Base-by-base conservation (phyloP, 2,113 vertebrate species). In the Catharus minimus region DNA sequence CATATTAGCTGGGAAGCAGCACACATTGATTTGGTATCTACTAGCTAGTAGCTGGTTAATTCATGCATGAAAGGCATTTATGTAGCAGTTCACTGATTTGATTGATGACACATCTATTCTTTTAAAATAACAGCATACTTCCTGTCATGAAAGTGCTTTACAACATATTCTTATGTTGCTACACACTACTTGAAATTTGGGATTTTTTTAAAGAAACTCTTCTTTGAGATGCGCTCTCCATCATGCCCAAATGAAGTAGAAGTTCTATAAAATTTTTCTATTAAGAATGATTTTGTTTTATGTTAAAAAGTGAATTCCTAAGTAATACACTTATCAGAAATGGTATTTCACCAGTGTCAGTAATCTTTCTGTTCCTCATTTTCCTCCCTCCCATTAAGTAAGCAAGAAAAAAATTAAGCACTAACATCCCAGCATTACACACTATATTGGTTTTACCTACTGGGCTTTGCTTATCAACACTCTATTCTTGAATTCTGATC, bases 21-120 rank as follows among this genome's bases (percentile, higher is more conserved):
- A 50, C 33, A n/a, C 30, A 76, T 41, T 0, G 5, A 76, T 87
- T 85, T 66, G 46, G 69, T 82, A 90, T 64, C 65, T 52, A 36
- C 92, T 88, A 32, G 64, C 84, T 58, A 72, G 60, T 36, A 95
- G 69, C 62, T 88, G 78, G 50, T 95, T 84, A 89, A 94, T 68
- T 89, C 88, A 87, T 39, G 89, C 43, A 56, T 64, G 36, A 90
- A 90, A 89, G 46, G 21, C n/a, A 74, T 82, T 88, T 94, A 68
- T 44, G 39, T 5, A 84, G 72, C 81, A 85, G 68, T 39, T 89
- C 55, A 38, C 58, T 86, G 65, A 14, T 26, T 89, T 89, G 83
- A 74, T 68, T 93, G 91, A 79, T 79, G 67, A 68, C 82, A 77
- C 71, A 72, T 72, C 50, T 32, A 52, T 55, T 71, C 71, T 83